Evolutionary conservation across 1,140 invertebrate genomes (phyloP).

Genomic region (Drosophila guanche): DNA sequence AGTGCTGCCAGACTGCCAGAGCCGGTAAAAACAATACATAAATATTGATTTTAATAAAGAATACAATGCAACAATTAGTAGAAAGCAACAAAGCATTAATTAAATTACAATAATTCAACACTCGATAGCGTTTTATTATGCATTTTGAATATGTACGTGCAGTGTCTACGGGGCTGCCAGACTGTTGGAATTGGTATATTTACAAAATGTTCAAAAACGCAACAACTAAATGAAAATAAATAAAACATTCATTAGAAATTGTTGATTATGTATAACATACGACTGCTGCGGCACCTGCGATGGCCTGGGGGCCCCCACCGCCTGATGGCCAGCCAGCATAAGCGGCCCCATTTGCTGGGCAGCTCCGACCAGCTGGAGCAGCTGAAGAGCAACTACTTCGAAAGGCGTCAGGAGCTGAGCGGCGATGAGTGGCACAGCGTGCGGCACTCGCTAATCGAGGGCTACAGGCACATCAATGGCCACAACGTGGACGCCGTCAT

Average conservation of each 20-base stretch:
- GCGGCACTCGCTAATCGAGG: slow-evolving; percentile 39
- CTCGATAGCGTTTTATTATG: no score
- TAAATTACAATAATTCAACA: no score
- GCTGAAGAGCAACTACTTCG: slow-evolving; percentile 52
- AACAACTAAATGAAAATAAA: no score
- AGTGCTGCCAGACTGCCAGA: not conserved
- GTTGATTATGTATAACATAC: slow-evolving; percentile 52
- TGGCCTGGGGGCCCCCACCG: not conserved
- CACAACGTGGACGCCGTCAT: slow-evolving; percentile 86
- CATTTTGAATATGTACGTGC: no score
- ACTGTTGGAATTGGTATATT: no score
- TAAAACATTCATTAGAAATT: no score
- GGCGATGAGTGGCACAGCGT: slow-evolving; percentile 59
- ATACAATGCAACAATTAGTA: no score
- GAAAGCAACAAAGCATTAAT: not conserved
- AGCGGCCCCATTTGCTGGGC: slow-evolving; percentile 41
- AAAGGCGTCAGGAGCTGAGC: slow-evolving; percentile 33
- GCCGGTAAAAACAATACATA: slow-evolving; percentile 4
- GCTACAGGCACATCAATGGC: slow-evolving; percentile 76
- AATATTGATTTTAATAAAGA: not conserved
- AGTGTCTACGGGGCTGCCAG: no score
- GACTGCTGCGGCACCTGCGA: slow-evolving; percentile 32
- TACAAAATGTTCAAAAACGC: no score
- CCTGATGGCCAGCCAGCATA: slow-evolving; percentile 53
- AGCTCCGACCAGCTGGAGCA: slow-evolving; percentile 54